These are phyloP conservation scores for Xyrauchen texanus DNA, from an alignment of 2,113 vertebrate species.

Conservation along the genomic window DNA sequence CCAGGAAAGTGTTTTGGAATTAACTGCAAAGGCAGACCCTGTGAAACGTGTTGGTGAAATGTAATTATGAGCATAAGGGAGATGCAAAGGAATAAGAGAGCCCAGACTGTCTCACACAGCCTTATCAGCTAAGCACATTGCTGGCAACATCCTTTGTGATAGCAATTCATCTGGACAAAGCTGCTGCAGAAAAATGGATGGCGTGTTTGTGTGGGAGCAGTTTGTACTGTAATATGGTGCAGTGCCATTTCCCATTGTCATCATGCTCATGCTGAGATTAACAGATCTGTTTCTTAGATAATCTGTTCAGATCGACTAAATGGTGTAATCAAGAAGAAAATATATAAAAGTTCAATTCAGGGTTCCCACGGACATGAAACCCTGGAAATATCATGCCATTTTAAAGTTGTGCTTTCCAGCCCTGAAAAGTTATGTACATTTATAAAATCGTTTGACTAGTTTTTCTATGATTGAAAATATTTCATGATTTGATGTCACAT, in stretches of 20 bases:
- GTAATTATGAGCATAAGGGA: slow-evolving; percentile 30
- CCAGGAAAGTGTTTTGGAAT: neutral
- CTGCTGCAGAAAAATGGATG: neutral
- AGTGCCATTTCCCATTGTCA: neutral
- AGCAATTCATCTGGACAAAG: slow-evolving; percentile 30
- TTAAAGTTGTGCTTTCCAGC: too few relatives aligned
- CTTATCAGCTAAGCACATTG: slow-evolving; percentile 38
- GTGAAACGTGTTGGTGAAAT: neutral
- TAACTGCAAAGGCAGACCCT: slow-evolving; percentile 8
- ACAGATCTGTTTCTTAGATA: neutral
- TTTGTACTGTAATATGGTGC: slow-evolving; percentile 11
- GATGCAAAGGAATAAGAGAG: slow-evolving; percentile 20
- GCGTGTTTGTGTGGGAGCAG: slow-evolving; percentile 12
- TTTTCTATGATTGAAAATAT: too few relatives aligned
- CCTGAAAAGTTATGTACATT: too few relatives aligned
- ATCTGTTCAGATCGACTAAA: neutral
- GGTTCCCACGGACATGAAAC: too few relatives aligned
- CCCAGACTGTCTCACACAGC: slow-evolving; percentile 5
- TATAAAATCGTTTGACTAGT: too few relatives aligned
- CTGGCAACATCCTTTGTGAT: slow-evolving; percentile 17
- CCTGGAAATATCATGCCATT: too few relatives aligned
- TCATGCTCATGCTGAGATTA: slow-evolving; percentile 3
- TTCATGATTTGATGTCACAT: too few relatives aligned
- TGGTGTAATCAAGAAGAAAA: neutral
- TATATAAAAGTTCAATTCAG: neutral